Base-by-base conservation (phyloP, 2,113 vertebrate species). In the Aspidoscelis tigris region DNA sequence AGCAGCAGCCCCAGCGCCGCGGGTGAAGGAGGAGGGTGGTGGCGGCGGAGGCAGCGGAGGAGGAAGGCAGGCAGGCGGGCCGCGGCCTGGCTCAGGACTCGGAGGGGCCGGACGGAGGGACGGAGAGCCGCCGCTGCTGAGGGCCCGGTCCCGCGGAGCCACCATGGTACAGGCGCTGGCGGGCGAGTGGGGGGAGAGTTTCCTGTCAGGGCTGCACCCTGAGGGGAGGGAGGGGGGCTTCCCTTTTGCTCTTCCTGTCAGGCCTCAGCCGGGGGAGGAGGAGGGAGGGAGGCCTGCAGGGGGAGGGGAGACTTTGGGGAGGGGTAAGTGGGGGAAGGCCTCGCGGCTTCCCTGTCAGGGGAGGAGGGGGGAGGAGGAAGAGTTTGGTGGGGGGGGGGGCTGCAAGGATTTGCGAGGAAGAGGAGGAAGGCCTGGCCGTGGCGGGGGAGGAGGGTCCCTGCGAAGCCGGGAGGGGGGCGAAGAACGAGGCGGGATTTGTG, bases 41-140 rank as follows among this genome's bases (percentile, higher is more conserved):
- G 20, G 61, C 20, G n/a, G 70, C 0, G 39, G 53, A 7, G 21
- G 66, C 12, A 39, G 53, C 12, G 41, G 82, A 53, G 24, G 82
- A 24, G 61, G 82, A 39, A 10, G 66, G n/a, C 55, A 58, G 55
- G 55, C 58, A 61, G 58, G 58, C 94, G 92, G 90, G 94, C 88
- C 26, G 95, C 93, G 94, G 93, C 93, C 93, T 95, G 89, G 84
- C 90, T 94, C 92, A 89, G 92, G 93, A 89, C 24, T 78, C 68
- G 76, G 50, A 91, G 91, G 95, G 86, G 93, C 92, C 90, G 80
- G 89, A 94, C 92, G 92, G 76, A 80, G 78, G 94, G 92, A 95
- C 93, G 88, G 61, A 94, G 95, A 96, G 91, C 83, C 87, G 89
- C 89, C 84, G 92, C 22, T 26, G 58, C 22, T 21, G 88, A 85